These are phyloP conservation scores for Iphiclides podalirius DNA, from an alignment of 2,888 invertebrate species.

Conservation along the genomic window DNA sequence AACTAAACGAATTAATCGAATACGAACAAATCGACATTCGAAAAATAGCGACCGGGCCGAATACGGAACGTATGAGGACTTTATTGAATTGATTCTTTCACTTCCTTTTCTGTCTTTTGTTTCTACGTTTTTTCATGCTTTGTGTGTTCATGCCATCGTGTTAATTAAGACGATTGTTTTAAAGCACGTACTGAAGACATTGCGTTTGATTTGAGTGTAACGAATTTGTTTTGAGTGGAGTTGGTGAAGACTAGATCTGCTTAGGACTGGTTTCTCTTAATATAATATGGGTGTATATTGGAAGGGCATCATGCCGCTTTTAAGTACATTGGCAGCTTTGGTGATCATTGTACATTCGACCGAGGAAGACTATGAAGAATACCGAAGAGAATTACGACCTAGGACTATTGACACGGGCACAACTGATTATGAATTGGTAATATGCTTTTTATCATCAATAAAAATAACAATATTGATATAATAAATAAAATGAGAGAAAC, in stretches of 20 bases:
- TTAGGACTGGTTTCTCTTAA: constrained; percentile 31
- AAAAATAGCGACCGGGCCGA: constrained; percentile 26
- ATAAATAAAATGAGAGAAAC: too few species aligned
- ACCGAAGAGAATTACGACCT: constrained; percentile 54
- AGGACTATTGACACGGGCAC: constrained; percentile 48
- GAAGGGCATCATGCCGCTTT: constrained; percentile 61
- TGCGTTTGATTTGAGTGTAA: not conserved
- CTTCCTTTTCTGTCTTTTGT: constrained; percentile 42
- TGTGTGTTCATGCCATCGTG: constrained; percentile 25
- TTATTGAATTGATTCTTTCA: constrained; percentile 32
- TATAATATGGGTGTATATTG: constrained; percentile 71
- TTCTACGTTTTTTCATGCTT: constrained; percentile 40
- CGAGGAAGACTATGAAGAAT: constrained; percentile 58
- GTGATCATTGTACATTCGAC: constrained; percentile 71
- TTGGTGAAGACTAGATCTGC: constrained; percentile 21
- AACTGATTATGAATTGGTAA: constrained; percentile 58
- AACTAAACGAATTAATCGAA: constrained; percentile 31
- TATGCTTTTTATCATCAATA: not conserved
- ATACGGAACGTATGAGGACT: constrained; percentile 31
- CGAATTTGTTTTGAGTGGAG: constrained; percentile 20
- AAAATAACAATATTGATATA: not conserved
- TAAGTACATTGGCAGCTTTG: constrained; percentile 72
- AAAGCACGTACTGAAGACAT: not conserved
- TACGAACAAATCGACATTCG: constrained; percentile 29
- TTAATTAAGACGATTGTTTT: constrained; percentile 11